Evolutionary conservation across 2,888 invertebrate genomes (phyloP), one percentile per base, ranked within the genome.

Genomic region (Oscheius myriophilus): DNA sequence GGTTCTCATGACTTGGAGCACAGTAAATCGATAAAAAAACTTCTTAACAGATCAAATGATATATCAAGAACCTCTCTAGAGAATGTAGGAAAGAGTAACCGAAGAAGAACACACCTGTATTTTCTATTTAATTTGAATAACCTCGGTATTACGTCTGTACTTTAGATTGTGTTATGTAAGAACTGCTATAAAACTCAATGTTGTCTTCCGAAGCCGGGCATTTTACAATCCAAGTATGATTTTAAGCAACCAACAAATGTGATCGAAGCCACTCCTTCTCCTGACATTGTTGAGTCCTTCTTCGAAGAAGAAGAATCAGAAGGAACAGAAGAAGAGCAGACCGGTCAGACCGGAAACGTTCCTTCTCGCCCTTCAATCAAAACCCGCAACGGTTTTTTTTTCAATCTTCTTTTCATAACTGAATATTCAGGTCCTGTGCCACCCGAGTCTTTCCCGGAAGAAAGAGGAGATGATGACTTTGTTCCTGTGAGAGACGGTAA

Each of bases 231-330:
- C n/a, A n/a, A n/a, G n/a, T n/a, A n/a, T n/a, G n/a, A n/a, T n/a
- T n/a, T 54, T 25, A 43, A 59, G 43, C 18, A 59, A 59, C 57
- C 33, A 16, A 16, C 39, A 16, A 26, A 23, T 4, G 55, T 21
- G 16, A 52, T 53, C 39, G 57, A 58, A 46, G 53, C 52, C 16
- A 66, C 51, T n/a, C 57, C 66, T 21, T 46, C 49, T 25, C 33
- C 53, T 18, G 67, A 67, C 23, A 41, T 61, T 16, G 67, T 67
- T 9, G 61, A 67, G 18, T 67, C 67, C 0, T 67, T 67, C 23
- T 67, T 67, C 16, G 59, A 67, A 51, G 67, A 67, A 41, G 66
- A 52, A 39, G 63, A 51, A 23, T 21, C 41, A 16, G 57, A 58
- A 26, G 66, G 57, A 16, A n/a, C n/a, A n/a, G n/a, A n/a, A n/a